These are phyloP conservation scores for Chironex yamaguchii DNA, from an alignment of 30 jellyfish, hydroid and myxozoan genomes.

Conservation along the genomic window DNA sequence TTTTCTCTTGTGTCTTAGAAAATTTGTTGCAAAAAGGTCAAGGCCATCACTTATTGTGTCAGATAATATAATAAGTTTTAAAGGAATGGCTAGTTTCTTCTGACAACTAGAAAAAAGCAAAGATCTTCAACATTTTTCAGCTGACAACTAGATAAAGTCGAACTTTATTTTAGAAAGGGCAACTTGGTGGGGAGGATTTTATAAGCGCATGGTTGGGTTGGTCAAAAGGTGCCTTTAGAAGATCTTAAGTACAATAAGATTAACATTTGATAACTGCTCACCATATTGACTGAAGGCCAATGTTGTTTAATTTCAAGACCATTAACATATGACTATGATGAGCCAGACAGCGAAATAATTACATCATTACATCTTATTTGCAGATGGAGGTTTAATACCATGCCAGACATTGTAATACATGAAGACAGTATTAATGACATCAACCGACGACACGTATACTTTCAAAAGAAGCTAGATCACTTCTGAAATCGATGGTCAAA, in stretches of 20 bases:
- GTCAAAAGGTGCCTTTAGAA: conserved; percentile 39
- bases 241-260: conserved; percentile 5
- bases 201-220: conserved; percentile 36
- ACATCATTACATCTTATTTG: no score
- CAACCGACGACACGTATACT: no score
- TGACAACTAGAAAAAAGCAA: not conserved
- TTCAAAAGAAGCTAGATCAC: no score
- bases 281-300: conserved; percentile 5
- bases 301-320: conserved; percentile 45
- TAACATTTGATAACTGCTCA: not conserved
- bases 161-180: conserved; percentile 28
- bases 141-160: conserved; percentile 1
- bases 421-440: no score
- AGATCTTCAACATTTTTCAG: not conserved
- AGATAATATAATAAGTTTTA: conserved; percentile 63
- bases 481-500: no score
- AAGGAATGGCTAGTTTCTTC: not conserved
- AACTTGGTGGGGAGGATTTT: conserved; percentile 78
- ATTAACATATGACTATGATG: conserved; percentile 9
- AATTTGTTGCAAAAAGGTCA: conserved; percentile 64
- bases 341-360: no score
- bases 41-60: conserved; percentile 31
- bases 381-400: no score
- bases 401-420: no score
- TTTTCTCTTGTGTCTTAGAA: conserved; percentile 38